A percentile compares a stretch with the other conserved stretches of the same genome.
Conservation (phyloP, 1,140 invertebrate genomes). For the Polypedilum pembai region DNA sequence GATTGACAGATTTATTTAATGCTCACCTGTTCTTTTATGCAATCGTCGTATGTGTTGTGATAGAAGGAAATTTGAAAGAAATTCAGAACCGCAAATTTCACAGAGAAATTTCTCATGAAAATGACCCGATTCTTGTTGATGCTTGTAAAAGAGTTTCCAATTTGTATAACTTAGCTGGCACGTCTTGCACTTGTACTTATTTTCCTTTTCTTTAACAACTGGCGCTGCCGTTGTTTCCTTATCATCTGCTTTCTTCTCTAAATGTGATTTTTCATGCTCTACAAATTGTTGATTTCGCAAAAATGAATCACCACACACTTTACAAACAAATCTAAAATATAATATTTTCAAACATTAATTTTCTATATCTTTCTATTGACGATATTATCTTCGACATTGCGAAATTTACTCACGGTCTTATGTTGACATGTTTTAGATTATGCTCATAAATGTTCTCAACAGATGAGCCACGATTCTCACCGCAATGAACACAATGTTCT, state of each 20-base stretch:
- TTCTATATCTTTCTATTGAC: too few relatives aligned
- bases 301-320: constrained; percentile 14
- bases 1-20: neutral
- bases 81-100: constrained; percentile 24
- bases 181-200: constrained; percentile 21
- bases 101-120: constrained; percentile 1
- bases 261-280: constrained; percentile 9
- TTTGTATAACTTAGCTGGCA: neutral
- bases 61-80: neutral
- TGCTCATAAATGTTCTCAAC: constrained; percentile 12
- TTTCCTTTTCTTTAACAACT: neutral
- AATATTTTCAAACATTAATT: too few relatives aligned
- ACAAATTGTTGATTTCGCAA: constrained; percentile 9
- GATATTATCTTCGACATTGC: too few relatives aligned
- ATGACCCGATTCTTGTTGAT: constrained; percentile 13
- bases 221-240: neutral
- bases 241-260: neutral
- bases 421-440: neutral
- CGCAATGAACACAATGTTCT: constrained; percentile 15
- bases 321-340: constrained; percentile 14
- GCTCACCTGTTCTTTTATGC: constrained; percentile 6
- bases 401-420: neutral
- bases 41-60: constrained; percentile 3
- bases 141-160: constrained; percentile 18
- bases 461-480: neutral